Base-by-base conservation (phyloP, 2,888 invertebrate species). In the Macrophya alboannulata region DNA sequence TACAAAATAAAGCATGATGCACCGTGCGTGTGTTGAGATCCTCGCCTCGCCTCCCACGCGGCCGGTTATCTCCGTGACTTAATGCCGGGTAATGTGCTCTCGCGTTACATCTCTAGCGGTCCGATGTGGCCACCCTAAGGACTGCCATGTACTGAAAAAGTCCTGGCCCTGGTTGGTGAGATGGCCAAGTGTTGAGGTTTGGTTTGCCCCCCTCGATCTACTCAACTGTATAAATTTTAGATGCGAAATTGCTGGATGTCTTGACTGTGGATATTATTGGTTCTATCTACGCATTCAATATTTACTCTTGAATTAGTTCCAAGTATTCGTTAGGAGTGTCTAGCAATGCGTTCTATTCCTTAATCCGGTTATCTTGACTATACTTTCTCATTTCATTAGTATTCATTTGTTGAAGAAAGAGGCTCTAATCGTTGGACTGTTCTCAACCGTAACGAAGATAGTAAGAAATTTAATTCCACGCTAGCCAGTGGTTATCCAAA, bases 11-110 rank as follows among this genome's bases (percentile, higher is more conserved):
- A 90, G 90, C 90, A 89, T 88, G 85, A 85, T 65, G 62, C 85
- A 76, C 85, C 87, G 62, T 84, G 68, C 79, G 86, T 85, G 87
- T 88, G 83, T 79, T 87, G 89, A 86, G 85, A 86, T 84, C 86
- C 86, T 87, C 87, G 84, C 88, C 87, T 86, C 89, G 90, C 91
- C 91, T 91, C 92, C 92, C 92, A 92, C 92, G 89, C 91, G 90
- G 90, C 90, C 90, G 90, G 90, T 92, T 92, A 92, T 92, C 92
- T 91, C 91, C 89, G 91, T 92, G 92, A 91, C 92, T 92, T 92
- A 91, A 92, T 91, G 91, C 91, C 90, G 89, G 91, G 91, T 92
- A 92, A 92, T 92, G 91, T 90, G 89, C 91, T 91, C 91, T 91
- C 91, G 91, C 89, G 91, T 91, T 91, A 91, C 91, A 91, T 89